A percentile compares a stretch with the other conserved stretches of the same genome.
These are phyloP conservation scores for Clamator glandarius DNA, from an alignment of 2,797 vertebrate genomes.

Conservation along the genomic window DNA sequence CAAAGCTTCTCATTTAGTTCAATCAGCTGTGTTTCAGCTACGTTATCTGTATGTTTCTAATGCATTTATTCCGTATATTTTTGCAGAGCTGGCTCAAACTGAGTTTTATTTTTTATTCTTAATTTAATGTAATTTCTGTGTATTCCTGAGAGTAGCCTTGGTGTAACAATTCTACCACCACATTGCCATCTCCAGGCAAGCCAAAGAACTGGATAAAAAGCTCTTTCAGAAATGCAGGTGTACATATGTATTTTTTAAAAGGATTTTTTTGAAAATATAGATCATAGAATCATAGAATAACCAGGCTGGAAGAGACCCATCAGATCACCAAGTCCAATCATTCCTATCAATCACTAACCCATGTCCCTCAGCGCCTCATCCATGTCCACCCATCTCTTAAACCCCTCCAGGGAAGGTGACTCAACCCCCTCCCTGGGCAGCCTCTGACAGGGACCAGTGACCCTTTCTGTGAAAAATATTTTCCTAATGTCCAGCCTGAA, in stretches of 20 bases:
- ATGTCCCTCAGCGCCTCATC: too few species aligned
- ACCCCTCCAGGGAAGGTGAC: too few species aligned
- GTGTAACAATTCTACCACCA: not conserved
- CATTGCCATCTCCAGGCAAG: constrained; percentile 66
- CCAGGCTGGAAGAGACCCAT: too few species aligned
- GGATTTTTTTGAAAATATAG: rapidly evolving
- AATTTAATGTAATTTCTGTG: constrained; percentile 11
- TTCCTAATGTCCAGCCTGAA: too few species aligned
- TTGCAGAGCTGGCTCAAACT: not conserved
- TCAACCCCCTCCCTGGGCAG: too few species aligned
- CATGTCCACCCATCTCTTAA: too few species aligned
- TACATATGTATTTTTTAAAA: rapidly evolving
- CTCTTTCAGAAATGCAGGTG: rapidly evolving
- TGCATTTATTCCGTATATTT: constrained; percentile 5
- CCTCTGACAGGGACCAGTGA: too few species aligned
- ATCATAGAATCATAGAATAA: too few species aligned
- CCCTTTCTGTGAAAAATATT: too few species aligned
- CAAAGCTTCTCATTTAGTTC: constrained; percentile 34
- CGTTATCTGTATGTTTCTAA: constrained; percentile 33
- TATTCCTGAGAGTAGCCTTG: not conserved
- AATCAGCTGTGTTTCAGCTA: constrained; percentile 60
- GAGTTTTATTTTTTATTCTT: constrained; percentile 17
- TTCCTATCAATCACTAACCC: too few species aligned
- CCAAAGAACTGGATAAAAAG: not conserved
- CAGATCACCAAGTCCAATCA: too few species aligned